These are phyloP conservation scores for Drosophila tanythrix DNA, from an alignment of 2,888 invertebrate species.

Conservation along the genomic window DNA sequence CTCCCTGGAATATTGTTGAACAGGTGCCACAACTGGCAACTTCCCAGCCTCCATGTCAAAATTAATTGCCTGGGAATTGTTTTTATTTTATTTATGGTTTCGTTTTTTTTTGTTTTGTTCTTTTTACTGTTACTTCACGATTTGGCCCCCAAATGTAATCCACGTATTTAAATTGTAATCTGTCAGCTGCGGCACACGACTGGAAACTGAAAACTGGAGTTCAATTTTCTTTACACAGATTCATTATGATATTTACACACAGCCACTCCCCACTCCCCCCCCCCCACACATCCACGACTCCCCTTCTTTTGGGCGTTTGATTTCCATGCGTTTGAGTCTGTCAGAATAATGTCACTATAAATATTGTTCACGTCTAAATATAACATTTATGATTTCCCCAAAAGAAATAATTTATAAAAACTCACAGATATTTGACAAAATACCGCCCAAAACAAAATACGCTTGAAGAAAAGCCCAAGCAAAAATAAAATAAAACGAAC, in stretches of 20 bases:
- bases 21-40: slow-evolving; percentile 27
- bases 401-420: slow-evolving; percentile 63
- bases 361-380: slow-evolving; percentile 69
- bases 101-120: neutral
- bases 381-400: slow-evolving; percentile 66
- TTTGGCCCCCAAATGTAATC: slow-evolving; percentile 22
- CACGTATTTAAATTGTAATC: slow-evolving; percentile 38
- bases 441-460: slow-evolving; percentile 20
- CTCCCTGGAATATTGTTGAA: slow-evolving; percentile 1
- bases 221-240: slow-evolving; percentile 4
- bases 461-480: slow-evolving; percentile 39
- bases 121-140: slow-evolving; percentile 15
- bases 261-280: neutral
- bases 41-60: slow-evolving; percentile 16
- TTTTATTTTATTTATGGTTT: slow-evolving; percentile 12
- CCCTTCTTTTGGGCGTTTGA: slow-evolving; percentile 32
- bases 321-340: slow-evolving; percentile 42
- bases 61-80: slow-evolving; percentile 28
- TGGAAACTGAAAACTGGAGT: neutral
- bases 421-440: slow-evolving; percentile 57
- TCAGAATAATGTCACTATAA: slow-evolving; percentile 67
- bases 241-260: neutral
- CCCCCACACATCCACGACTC: neutral
- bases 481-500: slow-evolving; percentile 29
- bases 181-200: slow-evolving; percentile 19